Evolutionary conservation across 2,113 vertebrate genomes (phyloP).

Genomic region (Sprattus sprattus): DNA sequence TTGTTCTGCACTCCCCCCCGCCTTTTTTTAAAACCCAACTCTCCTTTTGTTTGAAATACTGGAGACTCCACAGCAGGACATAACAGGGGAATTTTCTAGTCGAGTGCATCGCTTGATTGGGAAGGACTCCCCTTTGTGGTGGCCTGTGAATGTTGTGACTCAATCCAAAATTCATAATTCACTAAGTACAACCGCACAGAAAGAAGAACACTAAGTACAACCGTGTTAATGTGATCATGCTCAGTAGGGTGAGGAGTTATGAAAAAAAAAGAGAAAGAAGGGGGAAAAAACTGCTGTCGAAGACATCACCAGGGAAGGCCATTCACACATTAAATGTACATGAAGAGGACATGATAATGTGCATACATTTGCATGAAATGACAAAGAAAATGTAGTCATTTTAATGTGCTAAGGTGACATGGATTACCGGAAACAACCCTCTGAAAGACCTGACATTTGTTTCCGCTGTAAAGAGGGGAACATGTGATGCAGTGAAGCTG

Average conservation of each 20-base stretch:
- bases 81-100: conserved; percentile 16
- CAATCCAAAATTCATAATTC: neutral
- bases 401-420: neutral
- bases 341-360: neutral
- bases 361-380: neutral
- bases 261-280: neutral
- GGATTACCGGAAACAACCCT: neutral
- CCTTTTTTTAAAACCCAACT: neutral
- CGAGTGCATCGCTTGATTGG: neutral
- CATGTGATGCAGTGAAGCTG: neutral
- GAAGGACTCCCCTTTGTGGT: neutral
- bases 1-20: neutral
- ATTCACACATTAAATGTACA: neutral
- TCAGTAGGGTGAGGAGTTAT: neutral
- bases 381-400: neutral
- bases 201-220: neutral
- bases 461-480: neutral
- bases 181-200: neutral
- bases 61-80: neutral
- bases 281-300: neutral
- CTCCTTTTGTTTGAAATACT: conserved; percentile 13
- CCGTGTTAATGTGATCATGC: neutral
- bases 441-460: neutral
- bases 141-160: neutral
- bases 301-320: neutral